Percentiles rank a stretch among this genome's conserved stretches.
These are phyloP conservation scores for Scolopax bukidnonensis DNA, from an alignment of 2,797 vertebrate species.

Conservation along the genomic window DNA sequence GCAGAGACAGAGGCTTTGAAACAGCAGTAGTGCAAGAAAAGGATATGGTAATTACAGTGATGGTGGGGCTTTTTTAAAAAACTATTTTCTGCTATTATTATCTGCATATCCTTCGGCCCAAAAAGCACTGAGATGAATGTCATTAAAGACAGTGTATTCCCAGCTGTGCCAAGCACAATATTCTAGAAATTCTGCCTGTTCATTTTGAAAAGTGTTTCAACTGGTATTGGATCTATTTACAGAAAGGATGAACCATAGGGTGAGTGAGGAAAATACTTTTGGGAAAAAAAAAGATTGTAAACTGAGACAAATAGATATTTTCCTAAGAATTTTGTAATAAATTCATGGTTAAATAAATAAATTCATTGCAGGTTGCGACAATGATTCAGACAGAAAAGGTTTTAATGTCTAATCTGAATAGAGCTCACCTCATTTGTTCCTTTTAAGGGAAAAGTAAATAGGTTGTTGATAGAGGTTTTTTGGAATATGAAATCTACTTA, in stretches of 20 bases:
- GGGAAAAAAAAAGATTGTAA: not conserved
- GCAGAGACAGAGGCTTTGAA: not conserved
- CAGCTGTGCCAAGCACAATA: not conserved
- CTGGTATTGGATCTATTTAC: not conserved
- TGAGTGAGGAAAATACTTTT: not conserved
- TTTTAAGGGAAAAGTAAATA: not conserved
- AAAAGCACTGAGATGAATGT: not conserved
- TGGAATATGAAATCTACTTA: not conserved
- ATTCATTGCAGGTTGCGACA: not conserved
- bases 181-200: not conserved
- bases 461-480: not conserved
- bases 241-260: not conserved
- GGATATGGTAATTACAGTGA: not conserved
- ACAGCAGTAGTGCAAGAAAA: not conserved
- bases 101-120: not conserved
- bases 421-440: not conserved
- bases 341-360: not conserved
- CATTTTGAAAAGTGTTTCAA: not conserved
- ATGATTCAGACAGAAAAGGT: not conserved
- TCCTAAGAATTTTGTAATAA: not conserved
- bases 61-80: not conserved
- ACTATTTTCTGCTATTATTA: not conserved
- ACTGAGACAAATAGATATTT: not conserved
- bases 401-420: not conserved
- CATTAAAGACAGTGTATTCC: not conserved